These are phyloP conservation scores for Ascaphus truei DNA, from an alignment of 2,113 vertebrate genomes.

Conservation along the genomic window DNA sequence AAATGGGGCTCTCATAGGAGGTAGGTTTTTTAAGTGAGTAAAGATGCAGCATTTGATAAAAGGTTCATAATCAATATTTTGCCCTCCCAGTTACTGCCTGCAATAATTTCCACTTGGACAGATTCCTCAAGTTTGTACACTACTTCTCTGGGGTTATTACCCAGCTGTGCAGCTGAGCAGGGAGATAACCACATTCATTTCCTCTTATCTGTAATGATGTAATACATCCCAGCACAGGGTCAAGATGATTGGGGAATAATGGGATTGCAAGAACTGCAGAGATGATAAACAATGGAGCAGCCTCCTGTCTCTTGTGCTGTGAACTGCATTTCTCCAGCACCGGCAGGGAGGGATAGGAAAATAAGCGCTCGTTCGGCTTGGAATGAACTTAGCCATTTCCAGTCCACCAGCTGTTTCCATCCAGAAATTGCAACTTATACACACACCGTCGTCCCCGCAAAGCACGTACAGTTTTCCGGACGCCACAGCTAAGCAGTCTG, in stretches of 20 bases:
- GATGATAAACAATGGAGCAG: constrained; percentile 65
- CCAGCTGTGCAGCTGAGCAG: constrained; percentile 70
- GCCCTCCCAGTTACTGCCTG: constrained; percentile 67
- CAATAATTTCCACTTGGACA: constrained; percentile 68
- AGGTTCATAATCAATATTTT: constrained; percentile 72
- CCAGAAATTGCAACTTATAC: constrained; percentile 37
- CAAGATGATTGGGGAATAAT: constrained; percentile 73
- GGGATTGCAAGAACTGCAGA: constrained; percentile 66
- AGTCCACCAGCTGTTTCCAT: constrained; percentile 49
- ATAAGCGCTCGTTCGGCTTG: constrained; percentile 39
- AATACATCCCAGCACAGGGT: constrained; percentile 72
- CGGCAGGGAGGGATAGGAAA: constrained; percentile 38
- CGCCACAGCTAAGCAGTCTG: background rate
- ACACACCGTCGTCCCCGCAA: constrained; percentile 31
- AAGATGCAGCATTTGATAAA: constrained; percentile 56
- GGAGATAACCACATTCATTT: constrained; percentile 84
- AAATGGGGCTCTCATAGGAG: constrained; percentile 28
- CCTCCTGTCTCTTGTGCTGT: constrained; percentile 35
- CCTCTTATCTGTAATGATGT: constrained; percentile 86
- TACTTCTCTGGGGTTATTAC: constrained; percentile 65
- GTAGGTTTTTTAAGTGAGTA: constrained; percentile 51
- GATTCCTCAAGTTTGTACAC: constrained; percentile 71
- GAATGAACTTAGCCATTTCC: constrained; percentile 51
- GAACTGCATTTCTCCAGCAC: constrained; percentile 31
- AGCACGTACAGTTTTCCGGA: constrained; percentile 24